These are phyloP conservation scores for Chromoteleia sp. DNA, from an alignment of 2,888 invertebrate species.

Conservation along the genomic window DNA sequence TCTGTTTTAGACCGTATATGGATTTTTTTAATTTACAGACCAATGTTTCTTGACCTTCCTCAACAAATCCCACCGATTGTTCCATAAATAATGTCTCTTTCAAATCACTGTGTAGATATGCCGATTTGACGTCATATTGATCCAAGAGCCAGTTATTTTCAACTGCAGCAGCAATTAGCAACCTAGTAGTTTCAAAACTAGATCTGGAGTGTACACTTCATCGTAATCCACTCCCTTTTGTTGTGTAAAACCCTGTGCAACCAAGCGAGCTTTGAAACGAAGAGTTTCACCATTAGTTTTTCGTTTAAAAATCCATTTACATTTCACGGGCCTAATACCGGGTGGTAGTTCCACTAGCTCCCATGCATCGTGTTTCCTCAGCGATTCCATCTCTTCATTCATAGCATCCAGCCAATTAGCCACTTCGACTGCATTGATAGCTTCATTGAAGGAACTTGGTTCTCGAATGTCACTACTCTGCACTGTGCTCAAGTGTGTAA, in stretches of 20 bases:
- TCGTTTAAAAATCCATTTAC: constrained; percentile 56
- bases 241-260: constrained; percentile 51
- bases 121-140: constrained; percentile 68
- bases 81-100: constrained; percentile 68
- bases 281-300: constrained; percentile 47
- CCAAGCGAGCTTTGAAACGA: constrained; percentile 65
- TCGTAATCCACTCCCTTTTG: constrained; percentile 40
- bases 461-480: too few relatives aligned
- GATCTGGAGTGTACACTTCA: constrained; percentile 67
- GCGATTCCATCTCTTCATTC: constrained; percentile 54
- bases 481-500: too few relatives aligned
- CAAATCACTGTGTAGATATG: constrained; percentile 66
- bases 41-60: neutral
- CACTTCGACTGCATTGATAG: neutral
- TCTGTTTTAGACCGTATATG: constrained; percentile 66
- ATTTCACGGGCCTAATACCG: constrained; percentile 37
- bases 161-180: constrained; percentile 58
- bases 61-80: constrained; percentile 61
- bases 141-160: constrained; percentile 63
- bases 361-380: constrained; percentile 6
- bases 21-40: too few relatives aligned
- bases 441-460: neutral
- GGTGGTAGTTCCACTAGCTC: constrained; percentile 34
- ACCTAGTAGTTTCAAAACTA: constrained; percentile 60
- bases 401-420: constrained; percentile 57